Base-by-base conservation (phyloP, 2,888 invertebrate species). In the Macrosiphum euphorbiae region DNA sequence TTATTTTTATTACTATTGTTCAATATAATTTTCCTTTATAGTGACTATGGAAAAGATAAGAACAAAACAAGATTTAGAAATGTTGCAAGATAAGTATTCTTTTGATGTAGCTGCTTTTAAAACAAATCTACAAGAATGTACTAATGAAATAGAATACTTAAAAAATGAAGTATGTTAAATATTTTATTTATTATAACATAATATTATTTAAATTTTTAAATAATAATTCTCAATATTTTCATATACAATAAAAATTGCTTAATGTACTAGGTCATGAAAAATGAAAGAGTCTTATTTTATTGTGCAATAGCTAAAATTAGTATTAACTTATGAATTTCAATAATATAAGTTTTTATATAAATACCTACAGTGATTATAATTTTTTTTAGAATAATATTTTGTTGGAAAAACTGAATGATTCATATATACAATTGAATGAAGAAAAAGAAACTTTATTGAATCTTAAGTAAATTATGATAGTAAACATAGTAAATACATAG, bases 121-220 rank as follows among this genome's bases (percentile, higher is more conserved):
- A 52, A 47, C 86, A 24, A 94, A 90, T 86, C 44, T 90, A 84
- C 90, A 94, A 94, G 55, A 94, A 85, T 41, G 35, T 86, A 24
- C 50, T 28, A 61, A 67, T 35, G 47, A 89, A 89, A 84, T 90
- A 47, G 41, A 78, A n/a, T 85, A 61, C 11, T 84, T 93, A 84
- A 88, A 85, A 89, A 55, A 85, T 44, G 90, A 94, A 86, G 94
- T 94, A 90, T 50, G 35, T 87, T 28, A 61, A 50, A 61, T 24
- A 58, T 28, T 47, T 92, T 50, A 41, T 78, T 35, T 35, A 78
- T 35, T 78, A 20, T 44, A 35, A 90, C 26, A 50, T 50, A 44
- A 44, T 7, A 44, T 44, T 44, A 55, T 50, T 50, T 55, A 5
- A 20, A 55, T 52, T 52, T 52, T 67, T n/a, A 67, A 47, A 4